Evolutionary conservation across 2,113 vertebrate genomes (phyloP).

Genomic region (Hydropotes inermis): DNA sequence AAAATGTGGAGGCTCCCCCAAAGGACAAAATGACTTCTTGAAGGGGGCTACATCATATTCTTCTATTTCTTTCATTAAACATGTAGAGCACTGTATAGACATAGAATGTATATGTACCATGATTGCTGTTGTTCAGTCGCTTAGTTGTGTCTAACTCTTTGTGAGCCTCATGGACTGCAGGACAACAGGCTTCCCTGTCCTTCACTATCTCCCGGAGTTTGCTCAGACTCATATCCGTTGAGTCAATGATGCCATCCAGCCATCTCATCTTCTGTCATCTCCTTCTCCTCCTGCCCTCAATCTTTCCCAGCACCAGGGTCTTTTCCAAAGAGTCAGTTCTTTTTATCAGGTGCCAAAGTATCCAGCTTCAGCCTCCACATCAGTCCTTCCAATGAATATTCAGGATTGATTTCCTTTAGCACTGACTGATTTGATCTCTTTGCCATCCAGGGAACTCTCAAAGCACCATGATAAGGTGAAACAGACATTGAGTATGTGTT

Average conservation of each 20-base stretch:
- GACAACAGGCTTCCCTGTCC: not conserved
- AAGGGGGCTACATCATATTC: not conserved
- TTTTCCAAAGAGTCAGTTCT: not conserved
- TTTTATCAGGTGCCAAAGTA: not conserved
- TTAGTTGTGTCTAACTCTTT: not conserved
- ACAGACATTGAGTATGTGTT: not conserved
- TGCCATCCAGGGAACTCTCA: not conserved
- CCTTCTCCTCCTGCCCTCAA: not conserved
- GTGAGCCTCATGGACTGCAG: not conserved
- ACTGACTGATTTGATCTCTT: not conserved
- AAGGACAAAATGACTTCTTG: not conserved
- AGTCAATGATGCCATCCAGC: not conserved
- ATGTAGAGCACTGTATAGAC: not conserved
- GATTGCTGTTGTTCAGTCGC: not conserved
- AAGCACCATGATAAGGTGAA: not conserved
- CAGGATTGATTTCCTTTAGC: not conserved
- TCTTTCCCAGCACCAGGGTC: not conserved
- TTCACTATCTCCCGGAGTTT: not conserved
- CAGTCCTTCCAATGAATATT: not conserved
- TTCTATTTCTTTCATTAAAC: not conserved
- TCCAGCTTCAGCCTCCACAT: not conserved
- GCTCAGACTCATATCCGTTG: not conserved
- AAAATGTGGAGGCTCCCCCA: not conserved
- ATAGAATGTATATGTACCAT: not conserved
- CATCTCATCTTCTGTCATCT: not conserved